Evolutionary conservation across 1,140 invertebrate species (phyloP), one percentile per base, ranked within the genome.

Genomic region (Bombus cullumanus): DNA sequence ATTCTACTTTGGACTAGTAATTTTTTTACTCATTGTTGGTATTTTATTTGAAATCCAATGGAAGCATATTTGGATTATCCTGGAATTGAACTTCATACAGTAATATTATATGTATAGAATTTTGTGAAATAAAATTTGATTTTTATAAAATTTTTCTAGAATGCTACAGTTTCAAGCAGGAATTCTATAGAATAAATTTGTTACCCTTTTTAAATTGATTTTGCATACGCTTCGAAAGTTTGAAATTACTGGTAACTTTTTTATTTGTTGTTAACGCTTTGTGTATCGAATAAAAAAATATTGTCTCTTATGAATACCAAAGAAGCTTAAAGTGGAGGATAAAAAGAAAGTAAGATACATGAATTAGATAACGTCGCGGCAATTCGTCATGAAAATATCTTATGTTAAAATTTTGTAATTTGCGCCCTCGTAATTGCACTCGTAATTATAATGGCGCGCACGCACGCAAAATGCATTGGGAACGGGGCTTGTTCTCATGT

Each of bases 391-490:
- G 81, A 53, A 76, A 66, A 53, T 64, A 12, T 12, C 25, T n/a
- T 15, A 15, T 2, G 37, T 31, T 59, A 34, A 71, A 71, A 81
- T 81, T 72, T 73, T 81, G 28, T 59, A 59, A 81, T 81, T 81
- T 34, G 72, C 68, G 15, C 37, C 47, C 66, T 34, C 18, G 25
- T 66, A 80, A 69, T 81, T 71, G 39, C 66, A 25, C n/a, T 41
- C 39, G 41, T 82, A 76, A 82, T 75, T 82, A 74, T 82, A 74
- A 82, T 82, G 9, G 39, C 41, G 18, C 12, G 28, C 9, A 66
- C 22, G 18, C 57, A 43, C 37, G 39, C 80, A 43, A 57, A 15
- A 5, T 22, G 66, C 25, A 71, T 53, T 53, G 34, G 28, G 57
- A 77, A 77, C 75, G 37, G 37, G 28, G n/a, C 34, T 37, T 18